These are phyloP conservation scores for Parapristionchus giblindavisi DNA, from an alignment of 2,888 invertebrate species.

Conservation along the genomic window DNA sequence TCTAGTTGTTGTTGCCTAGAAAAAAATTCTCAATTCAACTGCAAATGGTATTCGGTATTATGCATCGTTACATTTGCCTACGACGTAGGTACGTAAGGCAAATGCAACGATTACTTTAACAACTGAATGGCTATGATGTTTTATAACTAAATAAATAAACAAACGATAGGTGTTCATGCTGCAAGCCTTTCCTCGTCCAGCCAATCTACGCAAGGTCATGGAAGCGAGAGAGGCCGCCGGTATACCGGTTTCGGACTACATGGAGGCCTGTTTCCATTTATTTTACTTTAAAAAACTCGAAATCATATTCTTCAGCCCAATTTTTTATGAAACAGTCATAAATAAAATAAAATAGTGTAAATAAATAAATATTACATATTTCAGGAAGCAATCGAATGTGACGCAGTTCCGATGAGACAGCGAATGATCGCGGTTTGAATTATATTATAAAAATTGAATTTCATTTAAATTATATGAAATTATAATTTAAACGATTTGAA, in stretches of 20 bases:
- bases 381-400: constrained; percentile 13
- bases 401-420: constrained; percentile 18
- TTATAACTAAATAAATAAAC: too few species aligned
- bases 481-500: neutral
- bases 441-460: neutral
- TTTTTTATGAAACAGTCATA: too few species aligned
- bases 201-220: constrained; percentile 15
- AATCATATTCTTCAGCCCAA: too few species aligned
- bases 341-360: too few species aligned
- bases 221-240: neutral
- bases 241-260: neutral
- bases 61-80: too few species aligned
- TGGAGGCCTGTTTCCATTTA: too few species aligned
- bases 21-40: neutral
- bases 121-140: too few species aligned
- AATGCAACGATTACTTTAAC: too few species aligned
- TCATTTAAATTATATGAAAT: neutral
- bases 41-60: too few species aligned
- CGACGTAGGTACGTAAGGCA: too few species aligned
- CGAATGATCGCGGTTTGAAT: neutral
- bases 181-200: constrained; percentile 29
- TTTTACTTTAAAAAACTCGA: too few species aligned
- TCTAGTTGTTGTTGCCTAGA: neutral
- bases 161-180: constrained; percentile 15
- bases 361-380: too few species aligned